These are phyloP conservation scores for Drosophila eugracilis DNA, from an alignment of 1,140 invertebrate genomes.

Conservation along the genomic window DNA sequence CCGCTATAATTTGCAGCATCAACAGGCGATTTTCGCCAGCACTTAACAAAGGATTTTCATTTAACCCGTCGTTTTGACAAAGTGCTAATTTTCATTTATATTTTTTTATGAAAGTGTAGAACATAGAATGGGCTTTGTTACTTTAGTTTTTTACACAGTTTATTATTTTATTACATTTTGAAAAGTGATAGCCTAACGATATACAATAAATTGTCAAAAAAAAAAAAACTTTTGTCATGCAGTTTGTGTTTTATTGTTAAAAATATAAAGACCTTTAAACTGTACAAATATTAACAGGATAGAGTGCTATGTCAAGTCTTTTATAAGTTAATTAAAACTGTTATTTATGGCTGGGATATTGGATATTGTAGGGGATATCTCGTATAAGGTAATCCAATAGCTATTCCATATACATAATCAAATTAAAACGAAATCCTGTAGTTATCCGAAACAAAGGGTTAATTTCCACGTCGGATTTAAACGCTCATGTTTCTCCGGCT, in stretches of 20 bases:
- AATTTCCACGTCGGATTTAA: conserved; percentile 25
- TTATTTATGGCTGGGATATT: no score
- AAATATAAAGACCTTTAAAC: no score
- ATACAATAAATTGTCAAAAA: background rate
- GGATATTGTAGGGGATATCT: background rate
- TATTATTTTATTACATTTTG: background rate
- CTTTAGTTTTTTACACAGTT: background rate
- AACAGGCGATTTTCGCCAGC: conserved; percentile 60
- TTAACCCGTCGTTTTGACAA: conserved; percentile 24
- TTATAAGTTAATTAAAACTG: background rate
- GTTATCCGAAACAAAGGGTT: conserved; percentile 10
- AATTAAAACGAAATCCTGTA: background rate
- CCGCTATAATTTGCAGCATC: conserved; percentile 78
- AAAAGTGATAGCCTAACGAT: background rate
- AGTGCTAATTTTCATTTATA: conserved; percentile 19
- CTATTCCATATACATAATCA: background rate
- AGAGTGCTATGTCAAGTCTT: no score
- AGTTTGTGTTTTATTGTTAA: no score
- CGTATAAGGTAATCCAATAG: background rate
- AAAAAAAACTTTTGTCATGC: background rate
- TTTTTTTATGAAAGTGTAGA: background rate
- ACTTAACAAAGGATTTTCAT: conserved; percentile 25
- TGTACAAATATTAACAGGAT: no score
- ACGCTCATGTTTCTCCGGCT: conserved; percentile 30
- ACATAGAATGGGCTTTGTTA: background rate